Percentiles rank a stretch among this genome's conserved stretches.
Evolutionary conservation across 2,888 invertebrate genomes (phyloP).

Genomic region (Drosophila gaucha): DNA sequence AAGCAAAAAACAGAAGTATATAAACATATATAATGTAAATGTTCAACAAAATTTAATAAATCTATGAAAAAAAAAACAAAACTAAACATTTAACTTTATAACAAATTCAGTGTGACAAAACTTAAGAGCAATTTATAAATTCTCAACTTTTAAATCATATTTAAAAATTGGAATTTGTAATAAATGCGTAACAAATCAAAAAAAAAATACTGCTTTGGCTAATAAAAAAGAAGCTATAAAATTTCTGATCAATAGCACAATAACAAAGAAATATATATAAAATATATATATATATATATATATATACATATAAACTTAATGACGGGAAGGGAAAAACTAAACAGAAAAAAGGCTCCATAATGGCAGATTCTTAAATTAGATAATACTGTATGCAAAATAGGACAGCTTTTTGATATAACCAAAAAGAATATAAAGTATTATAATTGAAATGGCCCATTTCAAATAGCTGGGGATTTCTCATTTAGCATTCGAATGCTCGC

Average conservation of each 20-base stretch:
- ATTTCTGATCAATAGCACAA: slow-evolving; percentile 80
- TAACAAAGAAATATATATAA: slow-evolving; percentile 39
- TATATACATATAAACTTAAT: slow-evolving; percentile 4
- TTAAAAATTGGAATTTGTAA: slow-evolving; percentile 78
- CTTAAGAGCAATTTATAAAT: slow-evolving; percentile 46
- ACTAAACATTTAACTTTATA: slow-evolving; percentile 45
- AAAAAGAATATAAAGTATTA: slow-evolving; percentile 33
- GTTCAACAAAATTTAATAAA: slow-evolving; percentile 46
- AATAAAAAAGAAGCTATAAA: slow-evolving; percentile 76
- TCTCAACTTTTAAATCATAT: slow-evolving; percentile 74
- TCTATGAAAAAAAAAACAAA: slow-evolving; percentile 29
- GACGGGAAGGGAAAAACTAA: slow-evolving; percentile 34
- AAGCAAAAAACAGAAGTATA: slow-evolving; percentile 52
- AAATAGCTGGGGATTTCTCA: slow-evolving; percentile 24
- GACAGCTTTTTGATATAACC: slow-evolving; percentile 58
- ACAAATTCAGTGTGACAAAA: slow-evolving; percentile 62
- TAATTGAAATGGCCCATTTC: slow-evolving; percentile 43
- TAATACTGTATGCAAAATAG: slow-evolving; percentile 27
- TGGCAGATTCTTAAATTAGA: slow-evolving; percentile 28
- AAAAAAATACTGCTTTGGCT: slow-evolving; percentile 55
- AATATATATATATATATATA: slow-evolving; percentile 8
- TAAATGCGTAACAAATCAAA: slow-evolving; percentile 60
- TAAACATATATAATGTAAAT: slow-evolving; percentile 57
- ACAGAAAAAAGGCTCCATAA: slow-evolving; percentile 44
- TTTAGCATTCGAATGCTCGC: slow-evolving; percentile 65